Evolutionary conservation across 2,888 invertebrate species (phyloP).

Genomic region (Hymenopus coronatus): DNA sequence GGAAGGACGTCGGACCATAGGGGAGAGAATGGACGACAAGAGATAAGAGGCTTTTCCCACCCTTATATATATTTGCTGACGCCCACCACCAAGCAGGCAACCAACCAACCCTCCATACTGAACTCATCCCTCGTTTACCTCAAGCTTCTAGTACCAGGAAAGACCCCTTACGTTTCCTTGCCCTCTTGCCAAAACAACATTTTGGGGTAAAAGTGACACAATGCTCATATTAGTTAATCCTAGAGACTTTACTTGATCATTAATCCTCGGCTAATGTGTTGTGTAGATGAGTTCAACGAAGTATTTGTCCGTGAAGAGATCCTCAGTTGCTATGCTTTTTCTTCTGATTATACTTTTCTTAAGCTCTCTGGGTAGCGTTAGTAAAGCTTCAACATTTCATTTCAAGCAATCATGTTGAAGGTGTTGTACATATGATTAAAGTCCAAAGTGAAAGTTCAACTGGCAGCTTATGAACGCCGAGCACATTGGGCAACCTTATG

Average conservation of each 20-base stretch:
- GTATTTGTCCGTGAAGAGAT: too few species aligned
- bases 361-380: too few species aligned
- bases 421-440: too few species aligned
- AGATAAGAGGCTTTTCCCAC: background rate
- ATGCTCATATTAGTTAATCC: background rate
- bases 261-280: background rate
- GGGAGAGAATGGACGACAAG: background rate
- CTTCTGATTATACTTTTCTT: too few species aligned
- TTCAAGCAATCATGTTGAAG: too few species aligned
- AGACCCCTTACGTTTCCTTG: slow-evolving; percentile 8
- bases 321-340: too few species aligned
- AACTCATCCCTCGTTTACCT: background rate
- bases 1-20: background rate
- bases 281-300: too few species aligned
- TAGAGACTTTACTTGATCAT: too few species aligned
- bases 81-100: background rate
- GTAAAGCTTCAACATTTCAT: too few species aligned
- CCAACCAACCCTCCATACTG: background rate
- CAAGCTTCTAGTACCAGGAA: background rate
- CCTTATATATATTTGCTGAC: slow-evolving; percentile 15
- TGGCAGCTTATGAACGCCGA: too few species aligned
- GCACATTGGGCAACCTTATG: too few species aligned
- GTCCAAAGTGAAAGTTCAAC: too few species aligned
- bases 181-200: slow-evolving; percentile 13
- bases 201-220: background rate